phyloP scores from a whole-genome alignment of 2,113 vertebrate genomes.

The Anolis carolinensis region DNA sequence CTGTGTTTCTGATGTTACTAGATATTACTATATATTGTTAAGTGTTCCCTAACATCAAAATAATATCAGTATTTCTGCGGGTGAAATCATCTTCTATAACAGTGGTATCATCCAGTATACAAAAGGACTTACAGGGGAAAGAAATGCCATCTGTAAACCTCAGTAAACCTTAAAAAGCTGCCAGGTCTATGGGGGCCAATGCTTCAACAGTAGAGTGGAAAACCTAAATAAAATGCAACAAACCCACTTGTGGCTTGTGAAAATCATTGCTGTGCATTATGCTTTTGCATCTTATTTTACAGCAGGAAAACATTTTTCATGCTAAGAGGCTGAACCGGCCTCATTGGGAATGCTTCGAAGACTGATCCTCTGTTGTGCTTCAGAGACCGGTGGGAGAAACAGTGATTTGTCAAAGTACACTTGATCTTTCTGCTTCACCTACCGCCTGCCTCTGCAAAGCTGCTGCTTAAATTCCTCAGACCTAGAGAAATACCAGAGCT shows the following conservation, averaged over 20 bases:
- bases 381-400: slow-evolving; percentile 6
- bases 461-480: slow-evolving; percentile 30
- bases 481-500: slow-evolving; percentile 37
- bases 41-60: not conserved
- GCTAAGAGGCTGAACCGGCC: slow-evolving; percentile 11
- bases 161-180: not conserved
- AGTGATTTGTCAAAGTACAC: slow-evolving; percentile 28
- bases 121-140: not conserved
- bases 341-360: not conserved
- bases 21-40: not conserved
- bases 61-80: not conserved
- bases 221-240: slow-evolving; percentile 11
- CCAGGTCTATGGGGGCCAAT: not conserved
- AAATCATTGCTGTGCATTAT: not conserved
- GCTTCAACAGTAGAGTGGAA: slow-evolving; percentile 28
- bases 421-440: slow-evolving; percentile 34
- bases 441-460: slow-evolving; percentile 1
- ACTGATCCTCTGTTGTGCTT: slow-evolving; percentile 15
- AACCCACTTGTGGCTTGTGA: not conserved
- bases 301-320: slow-evolving; percentile 8
- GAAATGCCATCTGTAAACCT: not conserved
- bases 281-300: slow-evolving; percentile 9
- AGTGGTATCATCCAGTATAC: not conserved
- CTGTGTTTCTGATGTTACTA: not conserved
- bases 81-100: not conserved